Conservation (phyloP, 2,113 vertebrate genomes). For the Athene noctua region DNA sequence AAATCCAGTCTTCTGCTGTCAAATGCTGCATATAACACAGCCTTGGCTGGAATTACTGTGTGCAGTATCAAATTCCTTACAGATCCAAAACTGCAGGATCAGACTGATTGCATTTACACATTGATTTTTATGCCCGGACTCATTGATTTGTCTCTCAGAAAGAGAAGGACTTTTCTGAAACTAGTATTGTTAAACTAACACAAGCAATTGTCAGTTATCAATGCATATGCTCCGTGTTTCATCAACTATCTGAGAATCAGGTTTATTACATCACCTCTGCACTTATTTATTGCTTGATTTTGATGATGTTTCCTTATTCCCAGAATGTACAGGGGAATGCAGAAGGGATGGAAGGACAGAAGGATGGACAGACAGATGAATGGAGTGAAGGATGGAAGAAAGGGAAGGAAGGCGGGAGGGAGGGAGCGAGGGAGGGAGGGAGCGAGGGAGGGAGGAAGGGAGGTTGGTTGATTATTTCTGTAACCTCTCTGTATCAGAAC, state of each 20-base stretch:
- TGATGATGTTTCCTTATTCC: background rate
- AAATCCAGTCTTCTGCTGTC: background rate
- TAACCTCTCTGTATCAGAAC: background rate
- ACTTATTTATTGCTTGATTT: background rate
- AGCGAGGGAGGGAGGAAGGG: fast-evolving
- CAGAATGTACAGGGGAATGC: background rate
- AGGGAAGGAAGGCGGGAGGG: too few species aligned
- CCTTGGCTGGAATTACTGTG: background rate
- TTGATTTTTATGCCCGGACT: slow-evolving; percentile 20
- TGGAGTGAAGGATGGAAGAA: background rate
- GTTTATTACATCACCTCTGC: background rate
- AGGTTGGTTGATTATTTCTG: background rate
- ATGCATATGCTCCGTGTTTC: background rate
- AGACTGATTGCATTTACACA: background rate
- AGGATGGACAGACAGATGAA: background rate
- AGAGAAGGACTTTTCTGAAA: slow-evolving; percentile 47
- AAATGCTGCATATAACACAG: background rate
- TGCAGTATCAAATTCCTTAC: background rate
- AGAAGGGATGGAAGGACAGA: background rate
- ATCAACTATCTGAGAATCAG: background rate
- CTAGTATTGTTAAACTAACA: slow-evolving; percentile 43
- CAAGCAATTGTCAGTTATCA: background rate
- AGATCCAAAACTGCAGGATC: background rate
- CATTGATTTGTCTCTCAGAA: slow-evolving; percentile 27
- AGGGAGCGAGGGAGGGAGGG: too few species aligned